Evolutionary conservation across 2,113 vertebrate species (phyloP).

Genomic region (Martes martes): DNA sequence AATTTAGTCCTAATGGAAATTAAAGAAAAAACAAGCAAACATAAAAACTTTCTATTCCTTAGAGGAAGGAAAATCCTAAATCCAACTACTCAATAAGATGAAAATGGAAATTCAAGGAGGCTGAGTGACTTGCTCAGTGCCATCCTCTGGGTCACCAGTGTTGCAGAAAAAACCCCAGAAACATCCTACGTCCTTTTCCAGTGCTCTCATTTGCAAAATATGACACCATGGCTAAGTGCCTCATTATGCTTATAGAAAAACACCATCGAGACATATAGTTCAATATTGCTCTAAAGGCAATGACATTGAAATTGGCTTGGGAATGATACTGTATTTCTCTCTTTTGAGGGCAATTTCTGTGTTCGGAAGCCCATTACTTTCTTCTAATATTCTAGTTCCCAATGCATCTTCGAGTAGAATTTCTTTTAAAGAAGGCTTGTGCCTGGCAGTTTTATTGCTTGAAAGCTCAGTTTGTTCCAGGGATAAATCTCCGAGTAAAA

Average conservation of each 20-base stretch:
- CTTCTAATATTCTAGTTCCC: neutral
- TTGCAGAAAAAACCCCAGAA: neutral
- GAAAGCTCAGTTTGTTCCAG: conserved; percentile 41
- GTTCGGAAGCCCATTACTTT: neutral
- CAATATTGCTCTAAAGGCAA: neutral
- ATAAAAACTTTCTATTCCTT: neutral
- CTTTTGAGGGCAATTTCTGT: neutral
- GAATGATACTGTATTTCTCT: neutral
- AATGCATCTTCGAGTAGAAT: conserved; percentile 17
- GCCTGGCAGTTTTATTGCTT: conserved; percentile 32
- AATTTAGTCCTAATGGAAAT: neutral
- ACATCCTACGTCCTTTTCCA: neutral
- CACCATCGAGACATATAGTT: neutral
- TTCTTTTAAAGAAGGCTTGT: conserved; percentile 17
- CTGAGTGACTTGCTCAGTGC: neutral
- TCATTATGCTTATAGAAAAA: neutral
- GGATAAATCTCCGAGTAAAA: conserved; percentile 39
- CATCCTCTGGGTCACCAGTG: neutral
- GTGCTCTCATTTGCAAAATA: neutral
- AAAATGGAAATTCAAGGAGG: neutral
- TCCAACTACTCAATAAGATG: neutral
- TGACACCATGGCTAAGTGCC: neutral
- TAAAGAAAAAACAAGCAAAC: neutral
- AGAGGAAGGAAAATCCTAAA: neutral
- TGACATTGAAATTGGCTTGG: neutral